Conservation (phyloP, 2,888 invertebrate species). For the Phyllotreta striolata region DNA sequence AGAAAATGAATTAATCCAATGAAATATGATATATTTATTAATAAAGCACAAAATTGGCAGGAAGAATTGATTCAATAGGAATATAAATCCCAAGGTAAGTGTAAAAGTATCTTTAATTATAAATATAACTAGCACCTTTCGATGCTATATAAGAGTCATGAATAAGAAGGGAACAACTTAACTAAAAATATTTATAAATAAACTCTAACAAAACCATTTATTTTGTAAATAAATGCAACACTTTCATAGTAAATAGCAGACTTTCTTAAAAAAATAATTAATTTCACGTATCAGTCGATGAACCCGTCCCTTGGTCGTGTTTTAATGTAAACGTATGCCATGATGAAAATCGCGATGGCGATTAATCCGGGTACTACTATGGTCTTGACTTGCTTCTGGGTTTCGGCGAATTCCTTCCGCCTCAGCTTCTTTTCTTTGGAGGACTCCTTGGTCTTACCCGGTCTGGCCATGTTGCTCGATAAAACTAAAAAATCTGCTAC, state of each 20-base stretch:
- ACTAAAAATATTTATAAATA: not conserved
- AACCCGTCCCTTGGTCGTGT: constrained; percentile 69
- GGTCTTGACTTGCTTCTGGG: constrained; percentile 80
- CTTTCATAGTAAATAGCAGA: constrained; percentile 22
- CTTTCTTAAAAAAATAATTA: constrained; percentile 8
- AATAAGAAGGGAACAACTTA: not conserved
- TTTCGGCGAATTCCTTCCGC: constrained; percentile 82
- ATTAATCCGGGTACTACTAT: constrained; percentile 78
- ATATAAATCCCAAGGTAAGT: no score
- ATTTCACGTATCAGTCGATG: constrained; percentile 43
- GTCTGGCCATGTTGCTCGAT: constrained; percentile 72
- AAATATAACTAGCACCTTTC: no score
- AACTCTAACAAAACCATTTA: not conserved
- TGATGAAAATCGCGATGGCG: constrained; percentile 75
- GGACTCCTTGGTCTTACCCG: constrained; percentile 81
- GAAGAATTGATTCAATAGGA: no score
- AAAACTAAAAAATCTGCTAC: constrained; percentile 19
- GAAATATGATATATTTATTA: no score
- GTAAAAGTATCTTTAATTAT: no score
- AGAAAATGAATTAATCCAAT: no score
- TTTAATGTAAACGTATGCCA: constrained; percentile 80
- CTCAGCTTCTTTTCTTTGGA: constrained; percentile 85
- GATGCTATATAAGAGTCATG: no score
- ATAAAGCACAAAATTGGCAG: no score
- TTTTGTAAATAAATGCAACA: constrained; percentile 13